Conservation (phyloP, 2,888 invertebrate species). For the Diabrotica balteata region DNA sequence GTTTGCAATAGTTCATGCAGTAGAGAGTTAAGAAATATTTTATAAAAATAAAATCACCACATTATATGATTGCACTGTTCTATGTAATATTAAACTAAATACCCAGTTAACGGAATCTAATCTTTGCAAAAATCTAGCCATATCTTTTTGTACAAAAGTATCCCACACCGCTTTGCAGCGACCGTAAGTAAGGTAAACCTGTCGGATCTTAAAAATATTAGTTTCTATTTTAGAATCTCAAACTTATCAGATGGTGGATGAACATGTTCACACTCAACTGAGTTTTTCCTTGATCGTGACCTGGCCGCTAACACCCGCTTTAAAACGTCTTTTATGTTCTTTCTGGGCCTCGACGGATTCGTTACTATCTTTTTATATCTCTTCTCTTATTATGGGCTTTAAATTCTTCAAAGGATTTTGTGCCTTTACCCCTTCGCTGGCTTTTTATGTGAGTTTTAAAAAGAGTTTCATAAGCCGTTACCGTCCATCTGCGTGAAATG, state of each 20-base stretch:
- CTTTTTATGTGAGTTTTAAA: constrained; percentile 1
- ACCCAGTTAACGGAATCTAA: too few relatives aligned
- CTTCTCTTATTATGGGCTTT: not conserved
- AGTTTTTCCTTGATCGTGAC: not conserved
- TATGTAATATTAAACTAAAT: too few relatives aligned
- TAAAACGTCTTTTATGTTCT: constrained; percentile 1
- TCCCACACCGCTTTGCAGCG: too few relatives aligned
- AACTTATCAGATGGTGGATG: not conserved
- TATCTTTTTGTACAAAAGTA: too few relatives aligned
- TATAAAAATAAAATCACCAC: too few relatives aligned
- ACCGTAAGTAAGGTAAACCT: too few relatives aligned
- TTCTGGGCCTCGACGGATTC: not conserved
- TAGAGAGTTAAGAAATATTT: too few relatives aligned
- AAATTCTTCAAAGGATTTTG: constrained; percentile 3
- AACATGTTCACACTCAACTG: constrained; percentile 1
- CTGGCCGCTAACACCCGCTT: not conserved
- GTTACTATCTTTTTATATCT: constrained; percentile 6
- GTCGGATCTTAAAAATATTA: too few relatives aligned
- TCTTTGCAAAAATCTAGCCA: too few relatives aligned
- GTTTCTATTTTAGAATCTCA: not conserved
- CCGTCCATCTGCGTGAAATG: not conserved
- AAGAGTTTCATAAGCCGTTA: not conserved
- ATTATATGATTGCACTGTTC: too few relatives aligned
- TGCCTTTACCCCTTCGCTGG: not conserved
- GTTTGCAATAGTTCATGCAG: too few relatives aligned